Evolutionary conservation across 1,140 invertebrate species (phyloP).

Genomic region (Whitmania pigra): DNA sequence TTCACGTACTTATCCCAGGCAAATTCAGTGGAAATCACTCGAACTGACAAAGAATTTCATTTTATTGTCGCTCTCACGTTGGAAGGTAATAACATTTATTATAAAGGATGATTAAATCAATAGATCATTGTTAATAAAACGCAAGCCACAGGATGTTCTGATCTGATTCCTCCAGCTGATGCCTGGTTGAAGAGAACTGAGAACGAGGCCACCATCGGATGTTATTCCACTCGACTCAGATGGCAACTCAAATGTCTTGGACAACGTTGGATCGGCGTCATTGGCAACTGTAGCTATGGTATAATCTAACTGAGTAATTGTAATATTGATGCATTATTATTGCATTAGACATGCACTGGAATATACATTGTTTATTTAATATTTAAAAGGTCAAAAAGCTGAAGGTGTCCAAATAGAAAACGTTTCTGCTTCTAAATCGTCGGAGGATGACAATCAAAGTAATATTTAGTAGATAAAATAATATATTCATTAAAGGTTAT

Average conservation of each 20-base stretch:
- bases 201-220: conserved; percentile 15
- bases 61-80: neutral
- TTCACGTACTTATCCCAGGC: neutral
- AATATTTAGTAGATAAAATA: too few species aligned
- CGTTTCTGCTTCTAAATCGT: too few species aligned
- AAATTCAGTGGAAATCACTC: too few species aligned
- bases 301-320: neutral
- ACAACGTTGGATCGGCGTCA: conserved; percentile 10
- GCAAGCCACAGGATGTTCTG: conserved; percentile 3
- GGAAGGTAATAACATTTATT: neutral
- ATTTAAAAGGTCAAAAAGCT: too few species aligned
- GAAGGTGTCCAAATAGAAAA: too few species aligned
- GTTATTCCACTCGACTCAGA: conserved; percentile 3
- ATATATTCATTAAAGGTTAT: too few species aligned
- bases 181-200: conserved; percentile 12
- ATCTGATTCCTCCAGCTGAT: conserved; percentile 3
- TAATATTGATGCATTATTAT: neutral
- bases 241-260: conserved; percentile 13
- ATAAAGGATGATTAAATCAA: neutral
- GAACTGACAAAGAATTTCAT: neutral
- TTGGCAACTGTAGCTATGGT: conserved; percentile 10
- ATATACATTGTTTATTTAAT: too few species aligned
- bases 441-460: too few species aligned
- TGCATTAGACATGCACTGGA: too few species aligned
- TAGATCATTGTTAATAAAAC: neutral